Evolutionary conservation across 64 coral and sea anemone genomes (phyloP).

Genomic region (Stichodactyla mertensii): DNA sequence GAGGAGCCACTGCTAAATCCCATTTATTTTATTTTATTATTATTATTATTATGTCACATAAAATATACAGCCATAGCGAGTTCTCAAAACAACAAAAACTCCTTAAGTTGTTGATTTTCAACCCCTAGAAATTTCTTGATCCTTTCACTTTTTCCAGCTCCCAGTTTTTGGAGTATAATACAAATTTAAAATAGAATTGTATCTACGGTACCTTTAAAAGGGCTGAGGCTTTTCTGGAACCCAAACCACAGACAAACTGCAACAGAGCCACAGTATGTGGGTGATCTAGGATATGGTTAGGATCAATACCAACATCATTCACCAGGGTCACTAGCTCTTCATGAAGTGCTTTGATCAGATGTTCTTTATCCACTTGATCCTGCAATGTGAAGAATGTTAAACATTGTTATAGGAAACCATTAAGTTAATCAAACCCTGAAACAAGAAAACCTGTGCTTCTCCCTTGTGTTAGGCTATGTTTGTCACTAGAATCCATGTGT

Average conservation of each 20-base stretch:
- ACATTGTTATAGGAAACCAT: no score
- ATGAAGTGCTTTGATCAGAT: constrained; percentile 64
- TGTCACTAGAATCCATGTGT: no score
- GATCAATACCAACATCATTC: constrained; percentile 94
- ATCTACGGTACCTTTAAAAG: constrained; percentile 64
- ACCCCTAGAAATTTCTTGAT: no score
- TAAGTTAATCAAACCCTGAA: no score
- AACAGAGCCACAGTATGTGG: constrained; percentile 74
- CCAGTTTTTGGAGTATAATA: background rate
- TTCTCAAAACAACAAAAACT: background rate
- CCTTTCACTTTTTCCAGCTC: background rate
- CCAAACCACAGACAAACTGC: constrained; percentile 98
- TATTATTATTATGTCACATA: no score
- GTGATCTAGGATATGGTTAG: constrained; percentile 83
- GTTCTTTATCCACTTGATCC: constrained; percentile 84
- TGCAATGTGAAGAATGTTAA: constrained; percentile 7
- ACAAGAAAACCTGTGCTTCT: no score
- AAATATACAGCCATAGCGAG: no score
- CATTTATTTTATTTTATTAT: no score
- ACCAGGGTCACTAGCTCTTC: constrained; percentile 80
- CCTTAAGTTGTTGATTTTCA: no score
- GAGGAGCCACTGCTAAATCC: no score
- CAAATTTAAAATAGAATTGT: background rate
- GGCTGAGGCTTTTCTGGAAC: constrained; percentile 83
- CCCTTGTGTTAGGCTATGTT: no score